Evolutionary conservation across 2,113 vertebrate species (phyloP).

Genomic region (Pluvialis apricaria): DNA sequence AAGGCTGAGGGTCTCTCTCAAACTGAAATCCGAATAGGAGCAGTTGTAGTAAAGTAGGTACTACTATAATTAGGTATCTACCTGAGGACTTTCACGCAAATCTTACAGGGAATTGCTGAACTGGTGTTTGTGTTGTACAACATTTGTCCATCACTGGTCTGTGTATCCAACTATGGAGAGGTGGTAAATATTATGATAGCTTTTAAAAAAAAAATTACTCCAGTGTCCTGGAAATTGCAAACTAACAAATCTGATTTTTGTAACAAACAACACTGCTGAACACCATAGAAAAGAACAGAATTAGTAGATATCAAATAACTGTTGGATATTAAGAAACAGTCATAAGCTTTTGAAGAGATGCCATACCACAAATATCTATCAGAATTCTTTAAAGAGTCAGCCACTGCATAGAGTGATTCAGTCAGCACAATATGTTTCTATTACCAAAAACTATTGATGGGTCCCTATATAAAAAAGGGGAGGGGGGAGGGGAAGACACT

Average conservation of each 20-base stretch:
- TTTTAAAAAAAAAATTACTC: neutral
- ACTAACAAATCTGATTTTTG: neutral
- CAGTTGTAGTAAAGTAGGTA: neutral
- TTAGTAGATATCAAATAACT: neutral
- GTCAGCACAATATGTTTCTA: neutral
- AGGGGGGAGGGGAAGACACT: neutral
- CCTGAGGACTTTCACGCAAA: neutral
- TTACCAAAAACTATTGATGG: neutral
- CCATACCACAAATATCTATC: neutral
- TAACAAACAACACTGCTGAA: neutral
- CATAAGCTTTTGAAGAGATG: neutral
- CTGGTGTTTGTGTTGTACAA: neutral
- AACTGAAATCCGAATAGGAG: neutral
- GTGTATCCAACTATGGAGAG: neutral
- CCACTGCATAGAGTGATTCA: neutral
- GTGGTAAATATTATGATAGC: neutral
- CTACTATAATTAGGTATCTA: neutral
- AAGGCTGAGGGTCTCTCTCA: neutral
- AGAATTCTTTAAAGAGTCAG: neutral
- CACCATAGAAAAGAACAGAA: neutral
- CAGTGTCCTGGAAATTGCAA: neutral
- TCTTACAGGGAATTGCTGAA: neutral
- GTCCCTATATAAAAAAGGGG: fast-evolving
- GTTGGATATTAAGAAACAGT: neutral
- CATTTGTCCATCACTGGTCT: neutral